Evolutionary conservation across 2,797 vertebrate genomes (phyloP), one percentile per base, ranked within the genome.

Genomic region (Apogon talboti): DNA sequence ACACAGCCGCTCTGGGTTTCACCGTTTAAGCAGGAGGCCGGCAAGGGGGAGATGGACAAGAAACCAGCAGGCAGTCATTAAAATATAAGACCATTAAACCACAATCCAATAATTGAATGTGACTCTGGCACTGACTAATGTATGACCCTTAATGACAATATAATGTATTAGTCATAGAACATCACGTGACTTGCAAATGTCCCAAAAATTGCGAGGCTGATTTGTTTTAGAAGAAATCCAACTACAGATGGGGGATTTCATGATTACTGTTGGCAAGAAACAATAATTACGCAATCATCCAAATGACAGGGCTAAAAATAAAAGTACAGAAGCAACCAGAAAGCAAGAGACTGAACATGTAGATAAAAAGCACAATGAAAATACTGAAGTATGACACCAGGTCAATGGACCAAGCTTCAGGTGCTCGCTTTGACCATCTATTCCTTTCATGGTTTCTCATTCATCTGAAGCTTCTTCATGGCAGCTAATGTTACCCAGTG

Each of bases 1-100:
- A 60, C 53, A 49, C 45, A 40, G 67, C 59, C 41, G 0, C 48
- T 44, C 6, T 7, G 16, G 40, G 47, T 42, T 49, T 48, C 49
- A 42, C 30, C 15, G 53, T 65, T 72, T 45, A 61, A 73, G 46
- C 56, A 67, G 14, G 66, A 62, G 75, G 79, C 72, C 62, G 41
- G 58, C 33, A 55, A 6, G 14, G 58, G 63, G 55, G 68, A 2
- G 1, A 37, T 16, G 57, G 48, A 50, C 54, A 47, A 8, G 8
- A 40, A 44, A 35, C 37, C 28, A 49, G 57, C 37, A 57, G 60
- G 74, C 56, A 37, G 16, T 30, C n/a, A 42, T 45, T 12, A 15
- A 52, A 15, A 58, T 67, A 19, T 59, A 37, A 3, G 2, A 55
- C 16, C 51, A 18, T 57, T 60, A 21, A 44, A 40, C 18, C 52